Conservation (phyloP, 1,140 invertebrate genomes). For the Heliconius hermathena region DNA sequence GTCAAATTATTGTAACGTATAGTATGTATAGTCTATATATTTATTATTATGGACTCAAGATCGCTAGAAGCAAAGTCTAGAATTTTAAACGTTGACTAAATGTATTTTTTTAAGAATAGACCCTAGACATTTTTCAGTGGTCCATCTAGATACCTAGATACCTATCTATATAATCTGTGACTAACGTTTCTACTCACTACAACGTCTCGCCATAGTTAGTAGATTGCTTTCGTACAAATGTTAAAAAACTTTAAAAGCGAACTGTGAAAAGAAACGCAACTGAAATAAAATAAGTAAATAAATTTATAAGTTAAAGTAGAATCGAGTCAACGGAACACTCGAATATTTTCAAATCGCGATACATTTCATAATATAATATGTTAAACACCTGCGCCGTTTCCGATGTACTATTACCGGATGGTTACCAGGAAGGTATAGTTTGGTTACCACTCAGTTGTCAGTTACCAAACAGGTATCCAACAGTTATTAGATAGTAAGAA, state of each 20-base stretch:
- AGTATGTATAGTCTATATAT: not conserved
- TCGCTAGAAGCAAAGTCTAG: conserved; percentile 4
- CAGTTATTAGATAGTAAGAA: too few relatives aligned
- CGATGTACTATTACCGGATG: not conserved
- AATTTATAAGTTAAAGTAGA: conserved; percentile 1
- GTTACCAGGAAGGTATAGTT: not conserved
- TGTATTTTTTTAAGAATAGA: not conserved
- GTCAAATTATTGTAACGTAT: not conserved
- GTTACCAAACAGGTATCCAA: too few relatives aligned
- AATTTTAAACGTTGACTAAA: not conserved
- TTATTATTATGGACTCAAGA: conserved; percentile 1
- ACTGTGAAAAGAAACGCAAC: not conserved
- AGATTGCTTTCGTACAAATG: not conserved
- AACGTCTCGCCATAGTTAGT: not conserved
- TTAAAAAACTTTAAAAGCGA: not conserved
- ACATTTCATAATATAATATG: not conserved
- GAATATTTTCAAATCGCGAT: conserved; percentile 7
- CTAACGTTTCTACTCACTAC: not conserved
- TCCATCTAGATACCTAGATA: conserved; percentile 1
- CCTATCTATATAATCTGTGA: not conserved
- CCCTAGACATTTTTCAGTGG: not conserved
- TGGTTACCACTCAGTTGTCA: not conserved
- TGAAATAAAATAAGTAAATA: not conserved
- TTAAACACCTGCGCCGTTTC: not conserved
- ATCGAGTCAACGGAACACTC: conserved; percentile 3